Conservation (phyloP, 2,113 vertebrate species). For the Pimephales promelas region DNA sequence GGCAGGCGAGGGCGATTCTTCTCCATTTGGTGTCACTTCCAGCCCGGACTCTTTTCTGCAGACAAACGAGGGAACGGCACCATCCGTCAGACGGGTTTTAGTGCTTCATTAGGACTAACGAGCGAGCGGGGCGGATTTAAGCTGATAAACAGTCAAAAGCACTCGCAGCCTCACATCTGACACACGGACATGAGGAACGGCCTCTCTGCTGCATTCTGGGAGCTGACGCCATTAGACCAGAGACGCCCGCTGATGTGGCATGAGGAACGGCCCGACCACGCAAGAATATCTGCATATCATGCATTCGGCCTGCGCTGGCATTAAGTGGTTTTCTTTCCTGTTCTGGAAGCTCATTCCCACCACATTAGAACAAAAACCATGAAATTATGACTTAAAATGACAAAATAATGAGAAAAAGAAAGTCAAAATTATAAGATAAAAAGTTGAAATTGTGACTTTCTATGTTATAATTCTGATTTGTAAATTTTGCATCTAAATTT, state of each 20-base stretch:
- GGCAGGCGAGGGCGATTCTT: slow-evolving; percentile 64
- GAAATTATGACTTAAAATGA: too few relatives aligned
- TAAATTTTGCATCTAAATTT: too few relatives aligned
- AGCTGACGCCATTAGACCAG: slow-evolving; percentile 40
- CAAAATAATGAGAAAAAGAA: too few relatives aligned
- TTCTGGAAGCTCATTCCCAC: too few relatives aligned
- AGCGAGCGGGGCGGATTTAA: slow-evolving; percentile 80
- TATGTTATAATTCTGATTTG: not conserved
- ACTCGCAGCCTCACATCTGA: slow-evolving; percentile 84
- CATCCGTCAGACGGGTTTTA: slow-evolving; percentile 80
- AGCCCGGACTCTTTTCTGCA: slow-evolving; percentile 52
- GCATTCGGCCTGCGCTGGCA: too few relatives aligned
- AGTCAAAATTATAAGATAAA: too few relatives aligned
- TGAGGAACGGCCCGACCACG: slow-evolving; percentile 43
- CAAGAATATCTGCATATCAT: slow-evolving; percentile 14
- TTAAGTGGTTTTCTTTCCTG: not conserved
- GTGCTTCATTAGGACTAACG: slow-evolving; percentile 84
- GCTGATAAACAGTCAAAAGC: slow-evolving; percentile 85
- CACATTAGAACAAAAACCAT: too few relatives aligned
- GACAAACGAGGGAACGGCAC: slow-evolving; percentile 70
- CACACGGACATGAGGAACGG: slow-evolving; percentile 83
- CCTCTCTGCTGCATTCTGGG: slow-evolving; percentile 14
- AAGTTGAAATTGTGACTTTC: not conserved
- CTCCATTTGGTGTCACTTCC: slow-evolving; percentile 67
- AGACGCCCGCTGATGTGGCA: slow-evolving; percentile 49